Conservation (phyloP, 2,888 invertebrate species). For the Eristalis arbustorum region DNA sequence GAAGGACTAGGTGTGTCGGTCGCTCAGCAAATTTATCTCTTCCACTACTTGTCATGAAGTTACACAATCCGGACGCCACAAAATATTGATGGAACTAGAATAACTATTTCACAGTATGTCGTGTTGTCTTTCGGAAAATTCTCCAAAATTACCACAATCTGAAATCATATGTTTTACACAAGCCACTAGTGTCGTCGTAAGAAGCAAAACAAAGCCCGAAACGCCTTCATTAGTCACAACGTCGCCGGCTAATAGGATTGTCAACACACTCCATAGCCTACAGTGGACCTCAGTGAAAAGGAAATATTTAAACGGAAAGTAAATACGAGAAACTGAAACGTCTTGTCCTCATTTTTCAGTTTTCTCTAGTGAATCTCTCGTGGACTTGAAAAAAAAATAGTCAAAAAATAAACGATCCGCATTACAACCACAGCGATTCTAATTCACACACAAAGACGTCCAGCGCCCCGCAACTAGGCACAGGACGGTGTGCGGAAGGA, state of each 20-base stretch:
- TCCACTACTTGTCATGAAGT: no score
- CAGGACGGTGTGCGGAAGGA: not conserved
- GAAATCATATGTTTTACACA: no score
- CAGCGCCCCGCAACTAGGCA: not conserved
- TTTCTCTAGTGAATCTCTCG: not conserved
- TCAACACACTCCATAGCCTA: not conserved
- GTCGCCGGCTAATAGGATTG: not conserved
- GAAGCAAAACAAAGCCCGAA: no score
- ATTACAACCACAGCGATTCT: not conserved
- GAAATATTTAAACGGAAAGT: not conserved
- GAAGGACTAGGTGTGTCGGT: no score
- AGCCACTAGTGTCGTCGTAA: no score
- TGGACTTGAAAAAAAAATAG: not conserved
- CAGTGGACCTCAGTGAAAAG: not conserved
- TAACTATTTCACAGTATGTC: no score
- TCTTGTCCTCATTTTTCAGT: not conserved
- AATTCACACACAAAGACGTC: not conserved
- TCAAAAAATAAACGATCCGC: not conserved
- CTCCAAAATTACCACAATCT: no score
- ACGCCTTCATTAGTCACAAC: not conserved
- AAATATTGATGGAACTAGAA: no score
- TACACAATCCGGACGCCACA: no score
- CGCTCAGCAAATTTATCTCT: no score
- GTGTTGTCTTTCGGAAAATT: no score
- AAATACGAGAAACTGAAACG: not conserved